Conservation (phyloP, 2,888 invertebrate species). For the Drosophila testacea region DNA sequence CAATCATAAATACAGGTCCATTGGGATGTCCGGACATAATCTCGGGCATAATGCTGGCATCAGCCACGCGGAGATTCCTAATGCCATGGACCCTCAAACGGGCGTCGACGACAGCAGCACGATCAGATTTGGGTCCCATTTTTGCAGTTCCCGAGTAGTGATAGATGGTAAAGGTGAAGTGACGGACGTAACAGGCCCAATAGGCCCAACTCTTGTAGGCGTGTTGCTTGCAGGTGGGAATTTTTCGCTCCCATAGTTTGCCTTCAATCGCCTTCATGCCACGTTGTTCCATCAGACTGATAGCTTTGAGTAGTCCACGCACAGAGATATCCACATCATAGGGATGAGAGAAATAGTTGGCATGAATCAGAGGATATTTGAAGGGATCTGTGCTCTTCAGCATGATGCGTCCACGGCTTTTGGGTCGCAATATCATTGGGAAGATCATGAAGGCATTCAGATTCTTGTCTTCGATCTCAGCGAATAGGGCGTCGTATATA, state of each 20-base stretch:
- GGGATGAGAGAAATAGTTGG: constrained; percentile 89
- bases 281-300: constrained; percentile 86
- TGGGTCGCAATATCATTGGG: constrained; percentile 89
- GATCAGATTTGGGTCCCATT: constrained; percentile 88
- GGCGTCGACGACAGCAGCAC: constrained; percentile 88
- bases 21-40: constrained; percentile 87
- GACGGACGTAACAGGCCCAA: constrained; percentile 88
- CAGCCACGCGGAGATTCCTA: constrained; percentile 86
- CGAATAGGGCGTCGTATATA: constrained; percentile 85
- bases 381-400: constrained; percentile 88
- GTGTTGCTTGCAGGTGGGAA: constrained; percentile 87
- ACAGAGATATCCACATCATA: constrained; percentile 88
- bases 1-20: constrained; percentile 87
- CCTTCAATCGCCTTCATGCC: constrained; percentile 87
- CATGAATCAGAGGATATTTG: constrained; percentile 88
- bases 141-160: constrained; percentile 88
- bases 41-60: constrained; percentile 87
- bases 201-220: constrained; percentile 87
- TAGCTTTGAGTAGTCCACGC: constrained; percentile 87
- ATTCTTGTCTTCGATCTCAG: constrained; percentile 81
- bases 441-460: constrained; percentile 87
- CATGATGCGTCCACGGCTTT: constrained; percentile 89
- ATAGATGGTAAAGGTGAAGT: constrained; percentile 88
- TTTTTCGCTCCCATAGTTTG: constrained; percentile 86
- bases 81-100: constrained; percentile 86